Evolutionary conservation across 2,797 vertebrate species (phyloP).

Genomic region (Hybognathus amarus): DNA sequence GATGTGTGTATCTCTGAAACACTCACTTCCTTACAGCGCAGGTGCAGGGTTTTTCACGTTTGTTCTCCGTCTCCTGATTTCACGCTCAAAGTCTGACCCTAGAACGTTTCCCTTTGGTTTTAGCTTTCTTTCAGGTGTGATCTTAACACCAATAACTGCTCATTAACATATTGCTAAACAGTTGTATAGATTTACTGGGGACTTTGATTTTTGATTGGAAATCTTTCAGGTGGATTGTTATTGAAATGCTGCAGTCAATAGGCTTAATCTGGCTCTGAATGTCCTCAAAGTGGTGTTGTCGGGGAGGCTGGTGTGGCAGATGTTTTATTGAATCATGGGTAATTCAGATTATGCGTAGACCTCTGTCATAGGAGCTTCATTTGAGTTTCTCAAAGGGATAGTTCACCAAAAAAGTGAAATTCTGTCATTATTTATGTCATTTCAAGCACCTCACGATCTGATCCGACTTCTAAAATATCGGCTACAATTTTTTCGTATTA

Average conservation of each 20-base stretch:
- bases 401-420: neutral
- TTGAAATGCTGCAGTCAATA: constrained; percentile 28
- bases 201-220: constrained; percentile 15
- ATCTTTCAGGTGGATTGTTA: neutral
- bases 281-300: neutral
- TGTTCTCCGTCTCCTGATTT: constrained; percentile 22
- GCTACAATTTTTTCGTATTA: neutral
- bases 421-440: neutral
- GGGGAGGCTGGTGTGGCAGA: constrained; percentile 12
- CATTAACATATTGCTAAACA: constrained; percentile 26
- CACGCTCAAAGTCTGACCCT: constrained; percentile 44
- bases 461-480: neutral
- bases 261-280: neutral
- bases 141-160: neutral
- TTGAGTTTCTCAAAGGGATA: neutral
- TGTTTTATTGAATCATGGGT: constrained; percentile 31
- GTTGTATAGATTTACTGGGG: neutral
- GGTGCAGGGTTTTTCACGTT: constrained; percentile 38
- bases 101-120: constrained; percentile 27
- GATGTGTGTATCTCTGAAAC: constrained; percentile 32
- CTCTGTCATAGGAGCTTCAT: neutral
- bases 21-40: constrained; percentile 15
- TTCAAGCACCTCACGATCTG: neutral
- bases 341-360: constrained; percentile 22
- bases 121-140: neutral